phyloP scores from a whole-genome alignment of 1,140 invertebrate genomes.

The Laupala kohalensis region DNA sequence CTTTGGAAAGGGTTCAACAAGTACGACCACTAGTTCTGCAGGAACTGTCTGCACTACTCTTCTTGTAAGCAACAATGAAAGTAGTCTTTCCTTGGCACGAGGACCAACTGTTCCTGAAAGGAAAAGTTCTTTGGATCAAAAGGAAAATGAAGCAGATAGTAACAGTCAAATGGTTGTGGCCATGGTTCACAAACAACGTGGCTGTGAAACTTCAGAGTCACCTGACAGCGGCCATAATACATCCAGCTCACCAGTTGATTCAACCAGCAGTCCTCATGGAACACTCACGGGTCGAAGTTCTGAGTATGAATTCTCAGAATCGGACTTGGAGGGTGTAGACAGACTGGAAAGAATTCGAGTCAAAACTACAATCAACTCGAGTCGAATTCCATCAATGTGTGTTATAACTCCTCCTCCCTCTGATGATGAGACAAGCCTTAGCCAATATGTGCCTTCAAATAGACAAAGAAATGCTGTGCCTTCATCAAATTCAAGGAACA shows the following conservation, averaged over 20 bases:
- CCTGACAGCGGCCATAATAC: constrained; percentile 70
- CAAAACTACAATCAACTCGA: constrained; percentile 75
- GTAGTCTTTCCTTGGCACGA: constrained; percentile 39
- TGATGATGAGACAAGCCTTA: constrained; percentile 53
- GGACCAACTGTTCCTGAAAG: constrained; percentile 25
- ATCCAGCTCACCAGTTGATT: constrained; percentile 65
- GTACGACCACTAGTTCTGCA: constrained; percentile 77
- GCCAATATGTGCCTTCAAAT: constrained; percentile 12
- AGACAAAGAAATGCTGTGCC: background rate
- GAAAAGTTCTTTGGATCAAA: constrained; percentile 21
- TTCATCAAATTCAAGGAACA: background rate
- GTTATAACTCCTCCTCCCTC: constrained; percentile 78
- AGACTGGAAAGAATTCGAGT: constrained; percentile 68
- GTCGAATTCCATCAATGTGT: constrained; percentile 82
- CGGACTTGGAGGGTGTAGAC: constrained; percentile 70
- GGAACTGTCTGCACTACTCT: constrained; percentile 75
- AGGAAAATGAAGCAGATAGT: constrained; percentile 32
- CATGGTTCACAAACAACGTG: constrained; percentile 38
- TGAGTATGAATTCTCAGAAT: constrained; percentile 59
- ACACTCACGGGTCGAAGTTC: constrained; percentile 50
- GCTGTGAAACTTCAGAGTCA: constrained; percentile 39
- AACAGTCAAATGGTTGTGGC: constrained; percentile 34
- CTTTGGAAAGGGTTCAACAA: constrained; percentile 75
- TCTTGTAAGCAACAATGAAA: constrained; percentile 38
- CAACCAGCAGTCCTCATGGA: constrained; percentile 40